phyloP scores from a whole-genome alignment of 2,888 invertebrate species.

The Brachyptera risi region DNA sequence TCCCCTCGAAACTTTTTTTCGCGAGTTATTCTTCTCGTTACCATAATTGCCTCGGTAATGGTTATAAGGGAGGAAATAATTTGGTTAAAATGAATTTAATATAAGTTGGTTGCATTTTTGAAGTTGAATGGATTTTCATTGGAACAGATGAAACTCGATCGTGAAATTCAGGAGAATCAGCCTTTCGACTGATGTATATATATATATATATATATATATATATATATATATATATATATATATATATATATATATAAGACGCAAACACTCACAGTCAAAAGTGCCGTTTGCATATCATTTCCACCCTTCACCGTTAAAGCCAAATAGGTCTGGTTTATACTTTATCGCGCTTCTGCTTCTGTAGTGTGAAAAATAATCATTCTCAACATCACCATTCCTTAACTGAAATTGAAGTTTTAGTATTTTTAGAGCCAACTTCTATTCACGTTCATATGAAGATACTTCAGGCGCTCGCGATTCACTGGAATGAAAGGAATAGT shows the following conservation, averaged over 20 bases:
- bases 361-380: background rate
- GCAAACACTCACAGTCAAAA: too few species aligned
- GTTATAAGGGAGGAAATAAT: constrained; percentile 21
- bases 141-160: too few species aligned
- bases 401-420: constrained; percentile 17
- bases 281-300: background rate
- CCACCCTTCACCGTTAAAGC: background rate
- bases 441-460: constrained; percentile 20
- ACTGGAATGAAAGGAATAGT: constrained; percentile 16
- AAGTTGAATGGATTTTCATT: too few species aligned
- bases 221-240: too few species aligned
- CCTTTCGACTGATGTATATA: too few species aligned
- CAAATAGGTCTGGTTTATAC: background rate
- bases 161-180: too few species aligned
- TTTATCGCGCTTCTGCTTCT: background rate
- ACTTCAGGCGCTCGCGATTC: constrained; percentile 19
- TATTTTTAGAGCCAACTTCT: constrained; percentile 6
- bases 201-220: too few species aligned
- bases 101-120: constrained; percentile 4
- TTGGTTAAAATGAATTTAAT: constrained; percentile 16
- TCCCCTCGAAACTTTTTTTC: constrained; percentile 18
- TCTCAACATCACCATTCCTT: background rate
- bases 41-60: constrained; percentile 20
- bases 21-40: constrained; percentile 14
- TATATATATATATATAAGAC: too few species aligned